Conservation (phyloP, 2,113 vertebrate genomes). For the Gymnobelideus leadbeateri region DNA sequence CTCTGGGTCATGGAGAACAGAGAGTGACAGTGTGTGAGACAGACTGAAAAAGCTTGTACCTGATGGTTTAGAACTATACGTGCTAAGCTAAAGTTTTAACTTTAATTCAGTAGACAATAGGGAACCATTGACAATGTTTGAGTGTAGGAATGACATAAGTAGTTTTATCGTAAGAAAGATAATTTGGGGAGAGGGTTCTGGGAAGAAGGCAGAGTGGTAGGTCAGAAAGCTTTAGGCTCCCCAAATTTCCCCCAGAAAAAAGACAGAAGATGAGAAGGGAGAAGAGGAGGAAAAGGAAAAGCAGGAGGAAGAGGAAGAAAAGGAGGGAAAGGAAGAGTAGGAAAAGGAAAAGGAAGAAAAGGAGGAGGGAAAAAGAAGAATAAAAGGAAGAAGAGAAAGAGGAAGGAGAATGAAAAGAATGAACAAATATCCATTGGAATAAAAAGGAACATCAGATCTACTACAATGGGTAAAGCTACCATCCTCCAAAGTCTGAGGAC, state of each 20-base stretch:
- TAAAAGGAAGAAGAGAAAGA: too few species aligned
- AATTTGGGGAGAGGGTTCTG: not conserved
- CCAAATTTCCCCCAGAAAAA: too few species aligned
- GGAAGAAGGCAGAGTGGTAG: too few species aligned
- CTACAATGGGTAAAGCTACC: conserved; percentile 56
- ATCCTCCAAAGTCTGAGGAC: conserved; percentile 44
- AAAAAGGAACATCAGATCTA: conserved; percentile 56
- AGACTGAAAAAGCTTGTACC: not conserved
- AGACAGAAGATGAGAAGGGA: too few species aligned
- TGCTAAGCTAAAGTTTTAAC: not conserved
- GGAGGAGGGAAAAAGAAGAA: too few species aligned
- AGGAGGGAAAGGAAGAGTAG: too few species aligned
- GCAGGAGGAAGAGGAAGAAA: too few species aligned
- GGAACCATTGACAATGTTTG: not conserved
- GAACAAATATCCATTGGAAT: conserved; percentile 44
- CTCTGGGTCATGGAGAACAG: not conserved
- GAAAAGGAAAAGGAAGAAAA: too few species aligned
- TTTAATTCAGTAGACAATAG: not conserved
- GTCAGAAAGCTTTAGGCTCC: too few species aligned
- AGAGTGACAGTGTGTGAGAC: not conserved
- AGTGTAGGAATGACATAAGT: not conserved
- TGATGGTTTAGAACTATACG: not conserved
- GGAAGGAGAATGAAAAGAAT: not conserved
- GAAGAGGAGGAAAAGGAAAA: too few species aligned
- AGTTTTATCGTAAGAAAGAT: not conserved